Conservation (phyloP, 2,113 vertebrate genomes). For the Ctenomys sociabilis region DNA sequence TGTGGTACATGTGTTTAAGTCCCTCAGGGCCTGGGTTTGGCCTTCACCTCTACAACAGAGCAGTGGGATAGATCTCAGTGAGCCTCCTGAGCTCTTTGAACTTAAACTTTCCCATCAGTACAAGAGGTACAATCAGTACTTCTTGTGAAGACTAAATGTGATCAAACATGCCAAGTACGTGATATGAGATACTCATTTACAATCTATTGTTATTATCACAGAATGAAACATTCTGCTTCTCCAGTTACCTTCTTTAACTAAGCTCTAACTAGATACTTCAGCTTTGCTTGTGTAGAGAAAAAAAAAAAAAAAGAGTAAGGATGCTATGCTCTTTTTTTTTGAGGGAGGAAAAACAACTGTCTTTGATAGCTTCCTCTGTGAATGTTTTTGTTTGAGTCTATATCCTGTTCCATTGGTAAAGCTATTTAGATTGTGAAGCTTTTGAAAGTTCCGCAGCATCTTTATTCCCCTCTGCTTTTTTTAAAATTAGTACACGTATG, state of each 20-base stretch:
- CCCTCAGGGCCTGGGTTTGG: neutral
- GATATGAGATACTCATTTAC: neutral
- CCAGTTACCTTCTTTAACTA: neutral
- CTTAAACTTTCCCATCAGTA: neutral
- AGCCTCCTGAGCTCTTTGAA: neutral
- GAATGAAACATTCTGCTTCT: neutral
- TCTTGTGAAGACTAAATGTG: neutral
- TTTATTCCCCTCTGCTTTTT: neutral
- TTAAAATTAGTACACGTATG: neutral
- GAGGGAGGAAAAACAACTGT: neutral
- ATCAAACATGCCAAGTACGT: neutral
- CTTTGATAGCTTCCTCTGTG: neutral
- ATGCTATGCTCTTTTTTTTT: neutral
- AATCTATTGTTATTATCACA: neutral
- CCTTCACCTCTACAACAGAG: neutral
- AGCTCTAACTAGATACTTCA: neutral
- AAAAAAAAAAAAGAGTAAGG: neutral
- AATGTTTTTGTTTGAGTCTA: neutral
- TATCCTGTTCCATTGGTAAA: neutral
- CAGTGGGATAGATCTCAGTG: fast-evolving
- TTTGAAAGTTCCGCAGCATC: neutral
- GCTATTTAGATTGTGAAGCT: neutral
- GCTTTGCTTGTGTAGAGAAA: no score
- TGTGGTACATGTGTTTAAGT: fast-evolving
- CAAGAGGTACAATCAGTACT: neutral